Evolutionary conservation across 2,113 vertebrate genomes (phyloP), one percentile per base, ranked within the genome.

Genomic region (Ochotona curzoniae): DNA sequence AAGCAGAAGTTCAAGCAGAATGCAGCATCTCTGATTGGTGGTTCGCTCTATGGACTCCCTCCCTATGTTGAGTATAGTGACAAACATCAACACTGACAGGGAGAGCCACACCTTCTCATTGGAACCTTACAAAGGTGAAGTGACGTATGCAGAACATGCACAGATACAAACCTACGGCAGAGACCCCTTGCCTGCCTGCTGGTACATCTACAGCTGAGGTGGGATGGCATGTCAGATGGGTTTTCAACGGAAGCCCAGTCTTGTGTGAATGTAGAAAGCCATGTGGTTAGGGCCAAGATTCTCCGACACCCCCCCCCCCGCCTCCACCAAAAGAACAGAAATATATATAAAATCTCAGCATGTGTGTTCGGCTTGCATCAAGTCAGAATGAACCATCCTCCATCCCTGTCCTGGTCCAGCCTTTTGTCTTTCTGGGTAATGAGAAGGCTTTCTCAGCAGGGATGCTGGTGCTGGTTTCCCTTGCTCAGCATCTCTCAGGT

Each of bases 381-480:
- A 85, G 70, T 92, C 32, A 76, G 38, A 83, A 76, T 57, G 25
- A 49, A 23, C 0, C 66, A 76, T 76, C 87, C 83, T 63, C 83
- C 23, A 81, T 84, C 11, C 23, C 8, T n/a, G 85, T 83, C 67
- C 18, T 93, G 81, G 57, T 32, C 32, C 51, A 89, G 17, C 14
- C 70, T 76, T 71, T 91, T 66, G 61, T 10, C 9, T 7, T 64
- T 79, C 25, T 57, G 8, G 83, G 92, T 86, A 66, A 88, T 66
- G 75, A 82, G 78, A 13, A 74, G 11, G 5, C n/a, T 95, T 94
- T 74, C 51, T 91, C 66, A 75, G 92, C 35, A 67, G 73, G 89
- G 69, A 57, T 18, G 66, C 89, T 74, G 47, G 82, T 87, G 84
- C n/a, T 66, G 25, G 87, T 67, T 90, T 95, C 54, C 26, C 44